A percentile compares a stretch with the other conserved stretches of the same genome.
phyloP scores from a whole-genome alignment of 1,140 invertebrate species.

The Drosophila orena region DNA sequence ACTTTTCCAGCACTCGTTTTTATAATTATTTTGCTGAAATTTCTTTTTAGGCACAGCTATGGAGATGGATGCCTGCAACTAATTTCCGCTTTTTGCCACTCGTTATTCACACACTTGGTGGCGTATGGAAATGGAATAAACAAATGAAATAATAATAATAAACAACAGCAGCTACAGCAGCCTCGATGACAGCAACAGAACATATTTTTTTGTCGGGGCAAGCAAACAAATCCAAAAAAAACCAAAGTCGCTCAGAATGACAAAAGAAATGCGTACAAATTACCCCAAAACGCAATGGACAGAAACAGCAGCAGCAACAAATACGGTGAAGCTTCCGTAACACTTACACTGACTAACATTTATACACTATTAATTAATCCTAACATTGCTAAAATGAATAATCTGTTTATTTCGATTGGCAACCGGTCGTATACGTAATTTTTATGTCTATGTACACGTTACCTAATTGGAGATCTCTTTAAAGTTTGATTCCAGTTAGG shows the following conservation, averaged over 20 bases:
- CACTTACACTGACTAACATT: neutral
- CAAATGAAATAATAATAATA: constrained; percentile 72
- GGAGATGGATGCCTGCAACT: constrained; percentile 45
- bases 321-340: constrained; percentile 6
- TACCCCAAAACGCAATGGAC: constrained; percentile 62
- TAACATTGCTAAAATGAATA: neutral
- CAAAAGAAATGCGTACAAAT: constrained; percentile 79
- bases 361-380: neutral
- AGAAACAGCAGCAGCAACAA: constrained; percentile 59
- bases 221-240: constrained; percentile 45
- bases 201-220: constrained; percentile 40
- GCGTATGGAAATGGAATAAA: constrained; percentile 58
- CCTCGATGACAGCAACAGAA: constrained; percentile 49
- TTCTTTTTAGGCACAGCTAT: constrained; percentile 48
- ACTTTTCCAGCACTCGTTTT: constrained; percentile 48
- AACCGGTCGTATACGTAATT: too few relatives aligned
- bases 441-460: too few relatives aligned
- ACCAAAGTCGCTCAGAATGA: constrained; percentile 44
- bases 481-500: too few relatives aligned
- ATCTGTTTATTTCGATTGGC: too few relatives aligned
- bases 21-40: constrained; percentile 42
- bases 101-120: constrained; percentile 59
- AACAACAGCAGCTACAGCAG: constrained; percentile 46
- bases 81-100: constrained; percentile 69
- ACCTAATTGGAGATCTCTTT: too few relatives aligned